A percentile compares a stretch with the other conserved stretches of the same genome.
Evolutionary conservation across 2,113 vertebrate genomes (phyloP).

Genomic region (Cololabis saira): DNA sequence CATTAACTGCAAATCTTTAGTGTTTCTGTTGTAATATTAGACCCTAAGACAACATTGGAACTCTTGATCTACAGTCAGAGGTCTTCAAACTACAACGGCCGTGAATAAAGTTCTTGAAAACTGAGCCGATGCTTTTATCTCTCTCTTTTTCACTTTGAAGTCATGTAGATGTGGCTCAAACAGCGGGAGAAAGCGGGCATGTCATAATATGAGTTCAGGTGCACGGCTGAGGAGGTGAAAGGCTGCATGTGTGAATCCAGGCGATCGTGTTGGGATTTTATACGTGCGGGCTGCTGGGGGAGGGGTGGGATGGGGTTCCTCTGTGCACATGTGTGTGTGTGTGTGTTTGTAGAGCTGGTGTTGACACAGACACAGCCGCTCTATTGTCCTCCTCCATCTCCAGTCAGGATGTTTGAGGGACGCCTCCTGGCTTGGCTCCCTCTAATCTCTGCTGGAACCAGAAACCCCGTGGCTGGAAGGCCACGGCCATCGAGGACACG

Average conservation of each 20-base stretch:
- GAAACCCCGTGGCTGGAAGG: slow-evolving; percentile 55
- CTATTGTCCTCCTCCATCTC: slow-evolving; percentile 70
- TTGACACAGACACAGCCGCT: slow-evolving; percentile 77
- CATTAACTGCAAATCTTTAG: too few species aligned
- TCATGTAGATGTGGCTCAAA: slow-evolving; percentile 17
- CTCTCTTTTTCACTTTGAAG: background rate
- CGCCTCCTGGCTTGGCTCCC: slow-evolving; percentile 65
- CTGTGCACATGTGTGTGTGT: slow-evolving; percentile 60
- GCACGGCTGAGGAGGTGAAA: slow-evolving; percentile 44
- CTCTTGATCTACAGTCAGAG: too few species aligned
- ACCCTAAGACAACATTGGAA: too few species aligned
- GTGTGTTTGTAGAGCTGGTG: slow-evolving; percentile 70
- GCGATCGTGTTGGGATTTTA: slow-evolving; percentile 22
- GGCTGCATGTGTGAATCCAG: slow-evolving; percentile 40
- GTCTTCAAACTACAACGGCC: too few species aligned
- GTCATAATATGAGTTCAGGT: slow-evolving; percentile 69
- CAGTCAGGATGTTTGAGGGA: slow-evolving; percentile 71
- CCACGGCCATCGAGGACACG: slow-evolving; percentile 44
- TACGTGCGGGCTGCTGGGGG: background rate
- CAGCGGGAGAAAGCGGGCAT: slow-evolving; percentile 32
- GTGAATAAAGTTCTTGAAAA: background rate
- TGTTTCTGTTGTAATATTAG: too few species aligned
- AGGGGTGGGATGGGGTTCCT: background rate
- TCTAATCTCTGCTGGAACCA: slow-evolving; percentile 75
- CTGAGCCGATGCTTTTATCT: background rate